A percentile compares a stretch with the other conserved stretches of the same genome.
Evolutionary conservation across 2,113 vertebrate species (phyloP).

Genomic region (Nicator chloris): DNA sequence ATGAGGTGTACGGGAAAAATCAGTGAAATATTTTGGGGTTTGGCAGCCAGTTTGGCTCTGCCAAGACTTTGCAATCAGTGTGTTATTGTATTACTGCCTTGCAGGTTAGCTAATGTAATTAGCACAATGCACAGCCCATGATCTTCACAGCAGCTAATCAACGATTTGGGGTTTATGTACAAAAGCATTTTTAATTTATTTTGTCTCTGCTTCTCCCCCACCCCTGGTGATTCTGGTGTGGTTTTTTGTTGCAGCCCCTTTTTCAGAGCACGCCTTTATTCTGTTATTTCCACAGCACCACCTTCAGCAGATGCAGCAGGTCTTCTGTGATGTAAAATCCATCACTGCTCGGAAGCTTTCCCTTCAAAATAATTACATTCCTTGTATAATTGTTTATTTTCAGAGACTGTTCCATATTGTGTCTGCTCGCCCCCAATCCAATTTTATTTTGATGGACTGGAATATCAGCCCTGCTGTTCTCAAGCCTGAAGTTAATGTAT

Average conservation of each 20-base stretch:
- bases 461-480: slow-evolving; percentile 9
- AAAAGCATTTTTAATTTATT: not conserved
- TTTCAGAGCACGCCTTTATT: not conserved
- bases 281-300: not conserved
- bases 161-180: fast-evolving
- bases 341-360: not conserved
- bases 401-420: slow-evolving; percentile 13
- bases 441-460: slow-evolving; percentile 64
- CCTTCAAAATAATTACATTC: slow-evolving; percentile 31
- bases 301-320: not conserved
- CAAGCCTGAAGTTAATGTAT: slow-evolving; percentile 69
- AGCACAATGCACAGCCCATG: not conserved
- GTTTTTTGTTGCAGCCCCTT: not conserved
- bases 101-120: not conserved
- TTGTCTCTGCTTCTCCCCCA: not conserved
- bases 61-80: not conserved
- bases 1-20: not conserved
- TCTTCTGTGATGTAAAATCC: not conserved
- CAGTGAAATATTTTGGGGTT: not conserved
- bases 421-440: slow-evolving; percentile 33
- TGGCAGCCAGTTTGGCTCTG: not conserved
- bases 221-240: not conserved
- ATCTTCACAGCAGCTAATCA: not conserved
- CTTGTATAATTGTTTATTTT: slow-evolving; percentile 53
- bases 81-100: not conserved